Evolutionary conservation across 2,888 invertebrate species (phyloP), one percentile per base, ranked within the genome.

Genomic region (Galerucella pusilla): DNA sequence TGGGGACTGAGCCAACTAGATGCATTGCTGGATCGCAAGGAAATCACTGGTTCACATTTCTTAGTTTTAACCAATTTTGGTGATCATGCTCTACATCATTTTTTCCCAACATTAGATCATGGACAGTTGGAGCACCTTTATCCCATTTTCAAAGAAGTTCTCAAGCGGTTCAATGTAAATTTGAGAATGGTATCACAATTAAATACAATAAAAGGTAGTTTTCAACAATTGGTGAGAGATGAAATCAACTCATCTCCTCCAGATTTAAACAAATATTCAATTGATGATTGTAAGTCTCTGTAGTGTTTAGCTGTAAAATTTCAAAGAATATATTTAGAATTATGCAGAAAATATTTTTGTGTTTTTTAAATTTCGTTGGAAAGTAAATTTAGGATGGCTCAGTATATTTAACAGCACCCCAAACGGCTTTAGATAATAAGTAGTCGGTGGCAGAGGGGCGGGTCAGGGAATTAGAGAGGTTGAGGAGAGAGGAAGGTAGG

Each of bases 21-120:
- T 83, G 91, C 95, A 0, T 89, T 94, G 0, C 91, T 93, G 68
- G 96, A 95, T 83, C 90, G 94, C 75, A 88, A 90, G 14, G 93
- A 94, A 78, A 89, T 93, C 70, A 91, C 91, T 35, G 91, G 92
- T 20, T 92, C 91, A 57, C 90, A 92, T 78, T 93, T 94, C 83
- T 87, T 94, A 78, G 91, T 91, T 0, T 85, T 95, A 67, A 93
- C 94, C 0, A 90, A 92, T 76, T 96, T 94, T 81, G 96, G 96
- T 0, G 92, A 94, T 76, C 96, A 96, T 84, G 90, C 90, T 0
- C 88, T 96, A 1, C 96, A 96, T 85, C 96, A 96, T 86, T 88
- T 96, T 42, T 93, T 96, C 81, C 96, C 96, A 0, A 94, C 94
- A 0, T 83, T 96, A 59, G 96, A 96, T 85, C 96, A 96, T 83